Base-by-base conservation (phyloP, 2,888 invertebrate species). In the Pristionchus mayeri region DNA sequence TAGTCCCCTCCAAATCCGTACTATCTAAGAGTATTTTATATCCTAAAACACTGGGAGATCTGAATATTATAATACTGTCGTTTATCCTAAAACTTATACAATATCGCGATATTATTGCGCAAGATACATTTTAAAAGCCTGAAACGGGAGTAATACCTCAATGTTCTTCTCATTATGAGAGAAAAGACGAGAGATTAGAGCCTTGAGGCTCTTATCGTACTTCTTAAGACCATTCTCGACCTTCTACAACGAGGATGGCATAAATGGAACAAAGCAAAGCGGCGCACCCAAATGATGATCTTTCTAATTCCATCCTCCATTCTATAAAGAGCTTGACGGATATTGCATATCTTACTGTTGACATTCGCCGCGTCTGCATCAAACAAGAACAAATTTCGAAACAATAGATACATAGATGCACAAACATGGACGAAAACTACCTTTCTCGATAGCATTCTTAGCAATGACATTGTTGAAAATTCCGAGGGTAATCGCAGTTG, bases 201-300 rank as follows among this genome's bases (percentile, higher is more conserved):
- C 60, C 27, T 60, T 60, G 11, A 60, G 13, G 27, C 60, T 30
- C 60, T 60, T 60, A 27, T 60, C 30, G 4, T 24, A 2, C 27
- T 60, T 60, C 60, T 60, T 60, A 27, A 60, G 27, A 30, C 30
- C 60, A 9, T 24, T 60, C 60, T 60, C 60, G 60, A 60, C 60
- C 27, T 30, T 16, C 60, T 60, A 30, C 27, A 60, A 60, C 30
- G 11, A n/a, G 27, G 27, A 24, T 27, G 30, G 4, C 6, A 60
- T n/a, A 24, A 9, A 3, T 27, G 30, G 21, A 54, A 21, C n/a
- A 54, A 21, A 6, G 6, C 52, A 4, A 24, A 0, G 1, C 13
- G 3, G 3, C n/a, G 7, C 4, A 60, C 60, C 60, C 60, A 60
- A 60, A 30, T 30, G 16, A 60, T 30, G 24, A 60, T 3, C 30